Conservation (phyloP, 2,888 invertebrate genomes). For the Petrolisthes cinctipes region DNA sequence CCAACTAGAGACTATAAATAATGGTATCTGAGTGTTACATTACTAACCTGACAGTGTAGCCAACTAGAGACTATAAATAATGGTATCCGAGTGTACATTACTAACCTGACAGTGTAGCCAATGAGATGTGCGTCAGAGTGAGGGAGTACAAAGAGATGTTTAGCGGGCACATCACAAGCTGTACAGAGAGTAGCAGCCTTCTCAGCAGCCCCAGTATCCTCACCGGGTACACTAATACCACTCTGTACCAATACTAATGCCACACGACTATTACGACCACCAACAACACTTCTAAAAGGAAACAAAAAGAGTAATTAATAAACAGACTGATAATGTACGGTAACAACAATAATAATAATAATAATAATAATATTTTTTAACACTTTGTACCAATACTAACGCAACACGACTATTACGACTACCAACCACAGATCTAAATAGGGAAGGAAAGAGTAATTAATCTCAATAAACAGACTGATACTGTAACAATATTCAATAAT, state of each 20-base stretch:
- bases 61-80: too few relatives aligned
- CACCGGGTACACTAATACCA: constrained; percentile 82
- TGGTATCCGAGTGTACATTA: background rate
- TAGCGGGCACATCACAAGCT: constrained; percentile 91
- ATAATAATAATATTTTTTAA: too few relatives aligned
- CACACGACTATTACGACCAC: constrained; percentile 73
- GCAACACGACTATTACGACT: constrained; percentile 76
- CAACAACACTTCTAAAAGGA: constrained; percentile 65
- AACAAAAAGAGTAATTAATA: background rate
- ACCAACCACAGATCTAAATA: constrained; percentile 65
- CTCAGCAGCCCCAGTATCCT: constrained; percentile 88
- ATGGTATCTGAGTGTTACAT: background rate
- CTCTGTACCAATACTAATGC: constrained; percentile 90
- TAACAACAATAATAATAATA: too few relatives aligned
- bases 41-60: constrained; percentile 74
- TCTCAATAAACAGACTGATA: too few relatives aligned
- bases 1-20: too few relatives aligned
- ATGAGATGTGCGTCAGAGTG: constrained; percentile 79
- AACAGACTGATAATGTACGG: too few relatives aligned
- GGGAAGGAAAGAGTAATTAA: too few relatives aligned
- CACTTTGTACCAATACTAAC: constrained; percentile 86
- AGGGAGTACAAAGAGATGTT: constrained; percentile 92
- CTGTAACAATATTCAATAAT: too few relatives aligned
- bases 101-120: constrained; percentile 73
- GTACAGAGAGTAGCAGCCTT: constrained; percentile 90